phyloP scores from a whole-genome alignment of 1,140 invertebrate species.

The Plodia interpunctella region DNA sequence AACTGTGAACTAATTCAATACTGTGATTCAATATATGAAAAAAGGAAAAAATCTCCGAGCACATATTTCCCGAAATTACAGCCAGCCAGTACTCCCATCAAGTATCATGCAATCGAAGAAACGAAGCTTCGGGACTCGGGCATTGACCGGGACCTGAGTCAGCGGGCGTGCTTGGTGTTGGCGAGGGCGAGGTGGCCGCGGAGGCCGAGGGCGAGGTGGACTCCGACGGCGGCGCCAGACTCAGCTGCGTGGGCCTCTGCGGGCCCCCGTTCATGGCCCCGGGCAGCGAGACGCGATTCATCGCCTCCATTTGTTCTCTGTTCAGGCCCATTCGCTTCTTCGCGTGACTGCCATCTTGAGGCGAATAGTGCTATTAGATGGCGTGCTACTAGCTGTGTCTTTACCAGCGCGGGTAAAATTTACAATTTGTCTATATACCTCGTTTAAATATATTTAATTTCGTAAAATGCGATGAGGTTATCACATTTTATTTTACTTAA shows the following conservation, averaged over 20 bases:
- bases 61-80: not conserved
- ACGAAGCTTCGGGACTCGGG: conserved; percentile 25
- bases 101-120: not conserved
- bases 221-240: conserved; percentile 56
- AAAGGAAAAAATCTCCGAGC: no score
- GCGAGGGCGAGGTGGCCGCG: conserved; percentile 61
- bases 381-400: conserved; percentile 17
- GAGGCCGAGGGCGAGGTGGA: conserved; percentile 36
- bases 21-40: no score
- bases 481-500: no score
- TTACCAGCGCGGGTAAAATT: not conserved
- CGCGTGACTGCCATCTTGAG: conserved; percentile 77
- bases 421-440: not conserved
- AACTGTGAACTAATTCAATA: no score
- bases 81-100: not conserved
- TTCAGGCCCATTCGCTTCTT: conserved; percentile 77
- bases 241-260: conserved; percentile 67
- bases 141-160: conserved; percentile 66
- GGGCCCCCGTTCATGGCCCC: conserved; percentile 26
- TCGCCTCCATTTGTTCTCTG: conserved; percentile 76
- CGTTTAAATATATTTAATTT: no score
- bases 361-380: conserved; percentile 51
- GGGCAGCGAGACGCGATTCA: conserved; percentile 63
- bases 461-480: no score
- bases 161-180: conserved; percentile 71